A percentile compares a stretch with the other conserved stretches of the same genome.
Conservation (phyloP, 92 coral and sea anemone species). For the Desmophyllum pertusum region DNA sequence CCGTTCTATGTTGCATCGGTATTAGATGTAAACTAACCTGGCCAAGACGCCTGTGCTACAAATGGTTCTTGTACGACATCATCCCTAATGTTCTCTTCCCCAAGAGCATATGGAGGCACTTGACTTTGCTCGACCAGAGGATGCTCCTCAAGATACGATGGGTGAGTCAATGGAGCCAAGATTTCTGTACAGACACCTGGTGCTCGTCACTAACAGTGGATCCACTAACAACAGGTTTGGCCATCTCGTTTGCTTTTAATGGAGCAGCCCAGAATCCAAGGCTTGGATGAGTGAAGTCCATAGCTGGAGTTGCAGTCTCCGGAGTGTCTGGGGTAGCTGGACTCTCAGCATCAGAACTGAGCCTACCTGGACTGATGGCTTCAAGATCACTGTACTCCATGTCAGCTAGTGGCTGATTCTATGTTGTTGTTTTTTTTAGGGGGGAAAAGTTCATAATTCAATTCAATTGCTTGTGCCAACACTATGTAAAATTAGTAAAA, state of each 20-base stretch:
- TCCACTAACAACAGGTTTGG: neutral
- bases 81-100: neutral
- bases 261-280: constrained; percentile 78
- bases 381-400: constrained; percentile 49
- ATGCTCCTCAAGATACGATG: constrained; percentile 9
- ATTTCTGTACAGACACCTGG: neutral
- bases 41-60: neutral
- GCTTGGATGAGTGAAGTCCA: constrained; percentile 78
- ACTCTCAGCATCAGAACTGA: constrained; percentile 2
- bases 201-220: neutral
- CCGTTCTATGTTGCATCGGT: neutral
- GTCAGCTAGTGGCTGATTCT: constrained; percentile 1
- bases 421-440: no score
- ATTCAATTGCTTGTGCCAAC: neutral
- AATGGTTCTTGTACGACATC: constrained; percentile 3
- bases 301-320: constrained; percentile 81
- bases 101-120: neutral
- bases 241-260: constrained; percentile 5
- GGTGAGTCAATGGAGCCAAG: neutral
- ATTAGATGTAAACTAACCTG: constrained; percentile 1
- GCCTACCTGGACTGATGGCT: constrained; percentile 46
- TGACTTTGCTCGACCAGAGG: constrained; percentile 9
- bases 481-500: neutral
- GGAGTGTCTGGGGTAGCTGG: constrained; percentile 77
- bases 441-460: neutral